These are phyloP conservation scores for Caranx melampygus DNA, from an alignment of 2,113 vertebrate genomes.

Conservation along the genomic window DNA sequence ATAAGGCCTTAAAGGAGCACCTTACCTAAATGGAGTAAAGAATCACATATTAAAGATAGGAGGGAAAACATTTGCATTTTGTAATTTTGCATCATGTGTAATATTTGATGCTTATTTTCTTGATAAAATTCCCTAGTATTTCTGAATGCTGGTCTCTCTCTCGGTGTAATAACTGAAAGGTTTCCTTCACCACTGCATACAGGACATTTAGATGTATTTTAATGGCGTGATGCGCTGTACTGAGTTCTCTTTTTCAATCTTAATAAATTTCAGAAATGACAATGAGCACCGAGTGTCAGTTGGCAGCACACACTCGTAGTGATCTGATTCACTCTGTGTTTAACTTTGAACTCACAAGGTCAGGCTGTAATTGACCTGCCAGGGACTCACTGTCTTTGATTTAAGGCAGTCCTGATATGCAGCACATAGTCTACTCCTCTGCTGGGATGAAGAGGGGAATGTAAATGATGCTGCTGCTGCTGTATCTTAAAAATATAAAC, in stretches of 20 bases:
- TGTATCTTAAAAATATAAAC: background rate
- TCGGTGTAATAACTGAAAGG: background rate
- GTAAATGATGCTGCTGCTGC: constrained; percentile 31
- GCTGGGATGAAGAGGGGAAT: constrained; percentile 14
- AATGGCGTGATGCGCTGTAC: no score
- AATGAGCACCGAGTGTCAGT: constrained; percentile 13
- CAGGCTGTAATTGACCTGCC: constrained; percentile 68
- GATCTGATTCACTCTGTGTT: constrained; percentile 42
- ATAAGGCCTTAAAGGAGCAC: background rate
- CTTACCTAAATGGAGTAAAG: no score
- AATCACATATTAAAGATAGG: no score
- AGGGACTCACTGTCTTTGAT: constrained; percentile 62
- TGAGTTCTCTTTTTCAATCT: background rate
- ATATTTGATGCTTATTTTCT: background rate
- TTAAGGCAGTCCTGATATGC: constrained; percentile 36
- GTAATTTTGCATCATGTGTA: no score
- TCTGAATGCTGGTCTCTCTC: background rate
- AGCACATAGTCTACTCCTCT: constrained; percentile 32
- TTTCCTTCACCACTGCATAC: background rate
- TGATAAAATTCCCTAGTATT: background rate
- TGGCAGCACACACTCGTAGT: constrained; percentile 13
- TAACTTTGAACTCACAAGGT: constrained; percentile 64
- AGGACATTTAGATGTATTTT: background rate
- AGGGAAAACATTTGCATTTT: no score
- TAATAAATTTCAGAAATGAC: constrained; percentile 8